phyloP scores from a whole-genome alignment of 2,113 vertebrate genomes.

The Pristiophorus japonicus region DNA sequence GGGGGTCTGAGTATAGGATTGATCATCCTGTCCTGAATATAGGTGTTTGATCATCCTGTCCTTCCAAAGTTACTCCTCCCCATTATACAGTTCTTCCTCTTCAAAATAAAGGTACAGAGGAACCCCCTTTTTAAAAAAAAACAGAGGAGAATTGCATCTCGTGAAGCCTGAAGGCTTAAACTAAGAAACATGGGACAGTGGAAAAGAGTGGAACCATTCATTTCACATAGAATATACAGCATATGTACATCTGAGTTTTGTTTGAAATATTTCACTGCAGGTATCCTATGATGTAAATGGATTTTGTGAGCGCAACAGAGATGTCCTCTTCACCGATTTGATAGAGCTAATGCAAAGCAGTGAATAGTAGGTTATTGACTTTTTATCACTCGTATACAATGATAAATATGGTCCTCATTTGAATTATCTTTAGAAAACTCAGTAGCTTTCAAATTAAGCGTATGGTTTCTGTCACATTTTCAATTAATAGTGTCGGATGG shows the following conservation, averaged over 20 bases:
- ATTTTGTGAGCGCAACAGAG: constrained; percentile 90
- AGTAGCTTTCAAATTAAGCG: background rate
- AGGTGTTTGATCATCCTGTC: background rate
- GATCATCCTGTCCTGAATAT: background rate
- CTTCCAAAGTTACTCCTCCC: background rate
- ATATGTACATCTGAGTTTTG: background rate
- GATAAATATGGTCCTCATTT: background rate
- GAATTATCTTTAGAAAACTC: background rate
- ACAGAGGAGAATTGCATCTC: background rate
- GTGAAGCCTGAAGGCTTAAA: background rate
- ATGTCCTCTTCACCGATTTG: constrained; percentile 86
- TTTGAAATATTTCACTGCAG: constrained; percentile 50
- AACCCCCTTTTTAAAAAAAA: background rate
- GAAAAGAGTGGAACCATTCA: no score
- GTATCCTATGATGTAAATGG: constrained; percentile 83
- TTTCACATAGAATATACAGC: no score
- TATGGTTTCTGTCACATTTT: background rate
- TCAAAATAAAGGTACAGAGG: background rate
- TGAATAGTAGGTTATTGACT: constrained; percentile 67
- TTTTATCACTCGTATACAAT: background rate
- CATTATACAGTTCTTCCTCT: background rate
- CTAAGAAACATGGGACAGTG: background rate
- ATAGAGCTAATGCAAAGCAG: constrained; percentile 98
- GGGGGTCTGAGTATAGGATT: background rate
- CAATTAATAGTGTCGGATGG: no score